Percentiles rank a stretch among this genome's conserved stretches.
phyloP scores from a whole-genome alignment of 2,797 vertebrate genomes.

The Platalea minor region DNA sequence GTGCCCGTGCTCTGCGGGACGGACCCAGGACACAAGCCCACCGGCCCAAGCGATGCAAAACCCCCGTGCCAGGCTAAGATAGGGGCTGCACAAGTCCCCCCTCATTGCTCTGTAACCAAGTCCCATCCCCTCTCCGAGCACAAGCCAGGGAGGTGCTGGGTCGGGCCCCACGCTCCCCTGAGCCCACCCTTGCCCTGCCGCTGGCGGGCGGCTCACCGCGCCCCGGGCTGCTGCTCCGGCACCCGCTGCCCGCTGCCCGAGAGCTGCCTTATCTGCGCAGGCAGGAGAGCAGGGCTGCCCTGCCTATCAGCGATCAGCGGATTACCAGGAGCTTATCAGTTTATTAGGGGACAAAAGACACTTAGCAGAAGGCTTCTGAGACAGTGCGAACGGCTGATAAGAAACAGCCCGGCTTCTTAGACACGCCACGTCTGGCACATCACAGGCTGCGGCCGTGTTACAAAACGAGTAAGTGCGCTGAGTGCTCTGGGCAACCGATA shows the following conservation, averaged over 20 bases:
- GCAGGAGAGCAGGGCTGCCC: slow-evolving; percentile 12
- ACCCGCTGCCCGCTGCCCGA: not conserved
- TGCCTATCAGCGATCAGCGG: not conserved
- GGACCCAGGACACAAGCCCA: not conserved
- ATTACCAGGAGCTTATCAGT: slow-evolving; percentile 50
- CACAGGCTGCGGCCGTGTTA: not conserved
- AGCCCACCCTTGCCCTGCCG: not conserved
- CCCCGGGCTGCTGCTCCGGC: not conserved
- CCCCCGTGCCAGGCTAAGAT: rapidly evolving
- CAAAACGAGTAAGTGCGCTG: not conserved
- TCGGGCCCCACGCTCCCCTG: not conserved
- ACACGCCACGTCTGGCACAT: not conserved
- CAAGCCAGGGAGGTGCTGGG: rapidly evolving
- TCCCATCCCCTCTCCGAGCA: not conserved
- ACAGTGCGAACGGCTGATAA: slow-evolving; percentile 47
- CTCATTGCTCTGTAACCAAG: rapidly evolving
- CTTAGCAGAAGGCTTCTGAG: slow-evolving; percentile 52
- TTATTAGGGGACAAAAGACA: slow-evolving; percentile 52
- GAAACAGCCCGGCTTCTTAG: not conserved
- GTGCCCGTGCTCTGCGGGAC: rapidly evolving
- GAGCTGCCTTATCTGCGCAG: slow-evolving; percentile 44
- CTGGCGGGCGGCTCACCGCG: not conserved
- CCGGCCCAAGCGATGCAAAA: rapidly evolving
- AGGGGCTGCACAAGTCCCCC: not conserved
- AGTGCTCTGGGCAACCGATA: not conserved